Conservation (phyloP, 1,140 invertebrate species). For the Caenorhabditis latens region DNA sequence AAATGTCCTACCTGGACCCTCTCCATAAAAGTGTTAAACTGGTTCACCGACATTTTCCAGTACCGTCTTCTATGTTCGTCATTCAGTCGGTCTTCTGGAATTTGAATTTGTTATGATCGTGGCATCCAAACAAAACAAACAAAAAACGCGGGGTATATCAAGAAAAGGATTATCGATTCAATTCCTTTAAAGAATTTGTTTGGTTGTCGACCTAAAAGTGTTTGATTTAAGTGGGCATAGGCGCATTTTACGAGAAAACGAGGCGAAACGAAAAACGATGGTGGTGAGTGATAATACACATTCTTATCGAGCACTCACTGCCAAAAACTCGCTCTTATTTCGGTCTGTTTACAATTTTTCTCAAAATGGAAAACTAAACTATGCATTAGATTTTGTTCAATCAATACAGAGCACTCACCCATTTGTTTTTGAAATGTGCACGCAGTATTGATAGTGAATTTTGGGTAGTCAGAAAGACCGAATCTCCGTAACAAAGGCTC, state of each 20-base stretch:
- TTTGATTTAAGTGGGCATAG: slow-evolving; percentile 48
- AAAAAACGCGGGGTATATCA: neutral
- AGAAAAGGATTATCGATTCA: slow-evolving; percentile 24
- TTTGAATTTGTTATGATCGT: neutral
- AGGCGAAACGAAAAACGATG: slow-evolving; percentile 4
- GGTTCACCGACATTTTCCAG: slow-evolving; percentile 40
- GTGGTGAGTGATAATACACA: slow-evolving; percentile 9
- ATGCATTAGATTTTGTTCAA: neutral
- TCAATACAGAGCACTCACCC: slow-evolving; percentile 2
- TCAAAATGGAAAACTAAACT: neutral
- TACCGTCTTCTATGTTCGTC: slow-evolving; percentile 43
- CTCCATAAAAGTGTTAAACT: slow-evolving; percentile 30
- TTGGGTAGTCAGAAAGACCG: slow-evolving; percentile 12
- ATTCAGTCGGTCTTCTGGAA: slow-evolving; percentile 48
- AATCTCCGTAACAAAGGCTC: slow-evolving; percentile 18
- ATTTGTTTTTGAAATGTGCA: slow-evolving; percentile 50
- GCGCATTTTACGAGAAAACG: slow-evolving; percentile 37
- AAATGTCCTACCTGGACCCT: neutral
- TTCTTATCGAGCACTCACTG: slow-evolving; percentile 51
- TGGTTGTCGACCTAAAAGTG: slow-evolving; percentile 2
- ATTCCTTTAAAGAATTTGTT: neutral
- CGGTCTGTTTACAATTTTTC: slow-evolving; percentile 22
- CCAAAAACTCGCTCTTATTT: slow-evolving; percentile 9
- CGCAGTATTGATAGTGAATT: slow-evolving; percentile 32
- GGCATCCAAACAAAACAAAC: neutral